phyloP scores from a whole-genome alignment of 1,140 invertebrate genomes.

The Lamellibrachia luymesi region DNA sequence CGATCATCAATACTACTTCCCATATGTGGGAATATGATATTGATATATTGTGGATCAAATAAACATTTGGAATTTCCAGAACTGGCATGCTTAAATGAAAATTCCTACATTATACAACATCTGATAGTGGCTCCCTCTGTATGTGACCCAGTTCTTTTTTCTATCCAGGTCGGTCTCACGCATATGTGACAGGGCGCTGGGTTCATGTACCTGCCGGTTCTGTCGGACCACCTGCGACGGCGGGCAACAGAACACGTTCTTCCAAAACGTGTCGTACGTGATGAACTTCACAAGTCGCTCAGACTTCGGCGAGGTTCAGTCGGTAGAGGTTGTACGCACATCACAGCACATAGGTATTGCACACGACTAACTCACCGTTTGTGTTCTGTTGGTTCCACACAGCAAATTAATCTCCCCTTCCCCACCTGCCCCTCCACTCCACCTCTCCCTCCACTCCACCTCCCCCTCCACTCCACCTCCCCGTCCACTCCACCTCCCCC shows the following conservation, averaged over 20 bases:
- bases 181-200: background rate
- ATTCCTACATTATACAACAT: background rate
- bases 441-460: no score
- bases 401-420: background rate
- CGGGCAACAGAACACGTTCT: background rate
- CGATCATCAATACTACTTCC: no score
- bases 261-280: background rate
- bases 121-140: background rate
- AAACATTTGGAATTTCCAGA: no score
- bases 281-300: background rate
- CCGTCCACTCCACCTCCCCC: no score
- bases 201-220: background rate
- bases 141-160: background rate
- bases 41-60: no score
- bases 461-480: background rate
- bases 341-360: conserved; percentile 4
- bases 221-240: background rate
- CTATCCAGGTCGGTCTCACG: background rate
- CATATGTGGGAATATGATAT: no score
- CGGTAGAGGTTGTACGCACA: background rate
- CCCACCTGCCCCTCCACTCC: no score
- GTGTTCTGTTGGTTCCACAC: background rate
- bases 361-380: background rate
- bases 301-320: background rate
- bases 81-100: no score